A percentile compares a stretch with the other conserved stretches of the same genome.
These are phyloP conservation scores for Malurus elegans DNA, from an alignment of 2,113 vertebrate species.

Conservation along the genomic window DNA sequence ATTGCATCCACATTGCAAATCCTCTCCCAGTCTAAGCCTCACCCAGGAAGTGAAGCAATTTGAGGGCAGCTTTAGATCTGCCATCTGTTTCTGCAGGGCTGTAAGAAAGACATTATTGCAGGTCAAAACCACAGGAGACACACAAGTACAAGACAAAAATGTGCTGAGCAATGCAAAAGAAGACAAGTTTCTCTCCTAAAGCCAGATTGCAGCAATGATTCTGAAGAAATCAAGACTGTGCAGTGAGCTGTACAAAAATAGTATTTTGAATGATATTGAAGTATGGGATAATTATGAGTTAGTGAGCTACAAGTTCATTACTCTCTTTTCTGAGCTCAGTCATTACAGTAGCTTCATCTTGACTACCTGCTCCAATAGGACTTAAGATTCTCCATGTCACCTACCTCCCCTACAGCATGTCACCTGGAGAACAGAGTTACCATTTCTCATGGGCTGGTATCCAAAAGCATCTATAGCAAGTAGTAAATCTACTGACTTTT, in stretches of 20 bases:
- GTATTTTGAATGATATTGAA: neutral
- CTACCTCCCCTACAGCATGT: neutral
- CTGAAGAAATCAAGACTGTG: neutral
- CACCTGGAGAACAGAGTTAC: neutral
- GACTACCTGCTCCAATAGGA: neutral
- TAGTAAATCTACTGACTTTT: neutral
- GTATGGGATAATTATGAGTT: neutral
- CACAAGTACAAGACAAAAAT: neutral
- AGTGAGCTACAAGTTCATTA: neutral
- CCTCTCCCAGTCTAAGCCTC: neutral
- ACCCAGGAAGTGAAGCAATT: neutral
- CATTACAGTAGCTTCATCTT: neutral
- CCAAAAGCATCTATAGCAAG: neutral
- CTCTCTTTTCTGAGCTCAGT: neutral
- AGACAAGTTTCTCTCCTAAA: neutral
- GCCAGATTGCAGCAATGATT: neutral
- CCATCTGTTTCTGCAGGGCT: neutral
- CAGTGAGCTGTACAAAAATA: neutral
- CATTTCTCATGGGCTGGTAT: neutral
- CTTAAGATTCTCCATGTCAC: neutral
- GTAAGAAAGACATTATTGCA: neutral
- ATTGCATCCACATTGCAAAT: neutral
- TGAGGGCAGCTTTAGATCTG: neutral
- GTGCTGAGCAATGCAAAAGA: conserved; percentile 1
- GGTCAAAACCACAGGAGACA: neutral